Base-by-base conservation (phyloP, 2,797 vertebrate genomes). In the Thripadectes ignobilis region DNA sequence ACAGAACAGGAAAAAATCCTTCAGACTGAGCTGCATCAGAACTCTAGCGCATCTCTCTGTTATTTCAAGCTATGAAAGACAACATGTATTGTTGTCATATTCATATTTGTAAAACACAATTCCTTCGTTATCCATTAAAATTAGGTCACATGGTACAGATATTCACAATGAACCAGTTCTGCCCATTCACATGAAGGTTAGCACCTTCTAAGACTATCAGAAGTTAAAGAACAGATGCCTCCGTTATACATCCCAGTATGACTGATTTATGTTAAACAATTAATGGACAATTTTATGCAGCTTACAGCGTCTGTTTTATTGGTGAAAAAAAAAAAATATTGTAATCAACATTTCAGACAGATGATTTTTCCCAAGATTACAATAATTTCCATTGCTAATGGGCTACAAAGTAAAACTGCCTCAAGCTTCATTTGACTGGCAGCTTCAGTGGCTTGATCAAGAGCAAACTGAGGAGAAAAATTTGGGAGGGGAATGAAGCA, bases 401-500 rank as follows among this genome's bases (percentile, higher is more conserved):
- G 59, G 15, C 18, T 74, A 32, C 32, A 65, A 75, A 74, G 4
- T 8, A 48, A 67, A 67, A 55, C 29, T 67, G 22, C 65, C 78
- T 86, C 45, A 52, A 48, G 55, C 49, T 74, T 51, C 1, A 1
- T 57, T 85, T 77, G 59, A 49, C 52, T 49, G 61, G 21, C 32
- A 46, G 36, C 32, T 78, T 85, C 27, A 66, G 39, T 63, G 30
- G 46, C 17, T 85, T 80, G 48, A 43, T 69, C 38, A 89, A 78
- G 36, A 48, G 15, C 19, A 90, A 86, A 51, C 21, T 6, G 15
- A 85, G 32, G 27, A 20, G 11, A 92, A 92, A 91, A 61, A 38
- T 11, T 57, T 5, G 8, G 10, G 9, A 46, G 9, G 6, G 8
- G 6, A 0, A 54, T 21, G 1, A 30, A 9, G 38, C 38, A 41